Percentiles rank a stretch among this genome's conserved stretches.
phyloP scores from a whole-genome alignment of 2,113 vertebrate species.

The Mesocricetus auratus region DNA sequence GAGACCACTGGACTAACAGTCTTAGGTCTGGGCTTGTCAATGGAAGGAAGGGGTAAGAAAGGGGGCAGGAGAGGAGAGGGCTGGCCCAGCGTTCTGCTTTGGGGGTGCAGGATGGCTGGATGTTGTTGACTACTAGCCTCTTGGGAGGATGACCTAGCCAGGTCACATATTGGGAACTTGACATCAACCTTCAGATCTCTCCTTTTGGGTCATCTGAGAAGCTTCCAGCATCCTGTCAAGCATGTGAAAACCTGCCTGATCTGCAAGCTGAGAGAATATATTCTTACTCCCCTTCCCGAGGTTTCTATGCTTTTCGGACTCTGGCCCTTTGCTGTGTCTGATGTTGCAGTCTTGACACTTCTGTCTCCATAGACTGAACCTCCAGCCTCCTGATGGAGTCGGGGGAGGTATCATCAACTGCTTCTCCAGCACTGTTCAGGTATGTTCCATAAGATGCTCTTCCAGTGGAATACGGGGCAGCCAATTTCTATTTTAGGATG shows the following conservation, averaged over 20 bases:
- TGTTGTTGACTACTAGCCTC: neutral
- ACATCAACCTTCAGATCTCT: neutral
- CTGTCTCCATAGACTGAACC: neutral
- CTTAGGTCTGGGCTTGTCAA: neutral
- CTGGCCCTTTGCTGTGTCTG: neutral
- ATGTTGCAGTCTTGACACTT: neutral
- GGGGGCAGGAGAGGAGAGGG: neutral
- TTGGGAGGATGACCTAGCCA: neutral
- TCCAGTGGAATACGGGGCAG: neutral
- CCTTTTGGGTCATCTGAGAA: neutral
- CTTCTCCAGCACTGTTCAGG: no score
- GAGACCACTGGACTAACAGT: neutral
- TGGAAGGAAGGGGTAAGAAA: neutral
- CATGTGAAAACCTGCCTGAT: neutral
- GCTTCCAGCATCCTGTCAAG: neutral
- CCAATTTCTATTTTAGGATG: neutral
- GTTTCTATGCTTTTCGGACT: neutral
- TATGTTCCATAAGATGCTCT: no score
- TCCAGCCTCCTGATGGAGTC: neutral
- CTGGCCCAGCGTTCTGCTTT: neutral
- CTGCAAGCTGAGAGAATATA: neutral
- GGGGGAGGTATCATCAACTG: neutral
- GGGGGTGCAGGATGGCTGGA: neutral
- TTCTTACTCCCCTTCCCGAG: neutral
- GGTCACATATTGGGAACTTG: neutral